These are phyloP conservation scores for Empis livida DNA, from an alignment of 2,888 invertebrate species.

Conservation along the genomic window DNA sequence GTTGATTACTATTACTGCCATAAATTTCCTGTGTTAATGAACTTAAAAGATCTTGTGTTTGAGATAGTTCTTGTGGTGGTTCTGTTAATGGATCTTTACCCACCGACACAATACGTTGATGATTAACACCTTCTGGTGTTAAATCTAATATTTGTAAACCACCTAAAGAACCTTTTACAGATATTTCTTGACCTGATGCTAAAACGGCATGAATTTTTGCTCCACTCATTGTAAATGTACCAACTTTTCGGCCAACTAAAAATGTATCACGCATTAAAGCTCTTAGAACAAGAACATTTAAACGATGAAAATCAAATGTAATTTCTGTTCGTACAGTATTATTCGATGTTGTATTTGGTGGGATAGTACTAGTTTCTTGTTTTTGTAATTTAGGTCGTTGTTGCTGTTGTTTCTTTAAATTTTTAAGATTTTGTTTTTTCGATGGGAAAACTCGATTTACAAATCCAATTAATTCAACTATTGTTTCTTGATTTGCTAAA, in stretches of 20 bases:
- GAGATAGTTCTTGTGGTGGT: slow-evolving; percentile 21
- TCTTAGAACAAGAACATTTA: slow-evolving; percentile 75
- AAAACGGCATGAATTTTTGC: slow-evolving; percentile 78
- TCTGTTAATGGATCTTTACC: slow-evolving; percentile 60
- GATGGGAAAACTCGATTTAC: slow-evolving; percentile 55
- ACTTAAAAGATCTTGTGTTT: slow-evolving; percentile 26
- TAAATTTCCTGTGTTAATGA: slow-evolving; percentile 34
- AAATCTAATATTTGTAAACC: slow-evolving; percentile 84
- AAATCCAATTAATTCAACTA: slow-evolving; percentile 86
- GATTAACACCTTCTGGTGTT: slow-evolving; percentile 68
- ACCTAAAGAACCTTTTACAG: slow-evolving; percentile 76
- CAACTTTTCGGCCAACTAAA: slow-evolving; percentile 72
- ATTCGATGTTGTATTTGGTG: slow-evolving; percentile 3
- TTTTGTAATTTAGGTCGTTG: not conserved
- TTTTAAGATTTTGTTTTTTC: slow-evolving; percentile 23
- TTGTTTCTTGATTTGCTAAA: slow-evolving; percentile 86
- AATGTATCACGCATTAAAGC: slow-evolving; percentile 61
- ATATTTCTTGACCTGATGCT: slow-evolving; percentile 43
- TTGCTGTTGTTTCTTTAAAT: slow-evolving; percentile 8
- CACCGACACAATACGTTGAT: slow-evolving; percentile 74
- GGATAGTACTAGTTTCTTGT: not conserved
- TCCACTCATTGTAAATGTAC: slow-evolving; percentile 84
- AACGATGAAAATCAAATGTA: slow-evolving; percentile 83
- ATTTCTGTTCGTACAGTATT: slow-evolving; percentile 55
- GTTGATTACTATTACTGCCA: slow-evolving; percentile 30